Base-by-base conservation (phyloP, 2,797 vertebrate genomes). In the Mergus octosetaceus region DNA sequence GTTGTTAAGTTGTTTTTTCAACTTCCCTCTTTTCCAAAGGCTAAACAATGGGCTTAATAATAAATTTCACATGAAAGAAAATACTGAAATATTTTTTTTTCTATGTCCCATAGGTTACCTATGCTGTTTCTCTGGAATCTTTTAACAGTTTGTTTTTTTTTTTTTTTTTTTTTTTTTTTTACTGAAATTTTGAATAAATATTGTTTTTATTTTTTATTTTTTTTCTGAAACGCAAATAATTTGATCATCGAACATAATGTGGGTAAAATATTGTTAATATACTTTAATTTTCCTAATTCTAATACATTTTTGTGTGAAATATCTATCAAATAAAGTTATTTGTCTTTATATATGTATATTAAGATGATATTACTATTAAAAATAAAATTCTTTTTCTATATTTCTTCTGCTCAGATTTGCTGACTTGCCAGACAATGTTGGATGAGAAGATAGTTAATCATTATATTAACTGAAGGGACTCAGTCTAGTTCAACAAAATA, bases 91-190 rank as follows among this genome's bases (percentile, higher is more conserved):
- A 54, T n/a, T 54, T 6, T 62, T 62, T 62, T 32, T 56, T 68
- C 24, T 11, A 45, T 34, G 28, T 60, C 41, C 49, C n/a, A 65
- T 71, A 54, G 24, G 6, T 77, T 53, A 61, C 12, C 57, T 47
- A 74, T 18, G 20, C 22, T 49, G 56, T 68, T 13, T 16, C 32
- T 70, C 38, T 74, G 69, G 51, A 22, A 45, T 28, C 9, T 77
- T 66, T 45, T 60, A 89, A 60, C 13, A 64, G 11, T 7, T 57
- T 57, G 51, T 91, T 77, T 78, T 81, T 58, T 78, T 81, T 58
- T 62, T 57, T 51, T 91, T 77, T 78, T 81, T 58, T 78, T 57
- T 51, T 91, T 77, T 78, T 81, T 58, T 78, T 81, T 58, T 62
- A 21, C 43, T 58, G 70, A 62, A 87, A 74, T 5, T 57, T 56